Evolutionary conservation across 2,113 vertebrate species (phyloP).

Genomic region (Chelonoidis abingdonii): DNA sequence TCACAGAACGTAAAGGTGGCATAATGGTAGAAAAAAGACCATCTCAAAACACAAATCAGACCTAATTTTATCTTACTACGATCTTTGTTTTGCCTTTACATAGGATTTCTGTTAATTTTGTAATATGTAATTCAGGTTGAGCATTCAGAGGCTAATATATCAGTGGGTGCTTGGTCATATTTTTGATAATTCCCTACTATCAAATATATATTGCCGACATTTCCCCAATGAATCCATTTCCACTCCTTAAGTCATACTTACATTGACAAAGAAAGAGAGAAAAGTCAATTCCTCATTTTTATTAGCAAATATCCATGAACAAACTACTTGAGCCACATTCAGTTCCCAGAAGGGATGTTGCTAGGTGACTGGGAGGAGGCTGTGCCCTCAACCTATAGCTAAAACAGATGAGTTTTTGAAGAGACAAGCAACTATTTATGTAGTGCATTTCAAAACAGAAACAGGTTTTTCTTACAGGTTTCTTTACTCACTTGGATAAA

Average conservation of each 20-base stretch:
- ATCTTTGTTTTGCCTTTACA: background rate
- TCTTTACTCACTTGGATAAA: background rate
- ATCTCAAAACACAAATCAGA: background rate
- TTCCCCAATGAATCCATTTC: background rate
- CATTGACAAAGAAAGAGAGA: background rate
- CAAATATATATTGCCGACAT: background rate
- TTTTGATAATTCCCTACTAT: background rate
- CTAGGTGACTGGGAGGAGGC: background rate
- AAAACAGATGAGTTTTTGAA: background rate
- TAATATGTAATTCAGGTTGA: background rate
- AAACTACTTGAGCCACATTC: background rate
- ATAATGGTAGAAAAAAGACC: background rate
- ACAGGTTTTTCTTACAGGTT: background rate
- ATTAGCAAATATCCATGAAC: background rate
- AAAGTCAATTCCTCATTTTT: background rate
- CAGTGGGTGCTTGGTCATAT: background rate
- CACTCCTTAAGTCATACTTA: background rate
- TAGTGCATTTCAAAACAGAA: conserved; percentile 12
- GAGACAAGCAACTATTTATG: background rate
- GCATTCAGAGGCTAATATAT: background rate
- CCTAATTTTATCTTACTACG: background rate
- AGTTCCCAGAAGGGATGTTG: background rate
- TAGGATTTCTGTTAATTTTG: background rate
- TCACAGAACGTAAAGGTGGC: background rate
- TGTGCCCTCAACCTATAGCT: background rate